phyloP scores from a whole-genome alignment of 92 coral and sea anemone genomes.

The Anthopleura xanthogrammica region DNA sequence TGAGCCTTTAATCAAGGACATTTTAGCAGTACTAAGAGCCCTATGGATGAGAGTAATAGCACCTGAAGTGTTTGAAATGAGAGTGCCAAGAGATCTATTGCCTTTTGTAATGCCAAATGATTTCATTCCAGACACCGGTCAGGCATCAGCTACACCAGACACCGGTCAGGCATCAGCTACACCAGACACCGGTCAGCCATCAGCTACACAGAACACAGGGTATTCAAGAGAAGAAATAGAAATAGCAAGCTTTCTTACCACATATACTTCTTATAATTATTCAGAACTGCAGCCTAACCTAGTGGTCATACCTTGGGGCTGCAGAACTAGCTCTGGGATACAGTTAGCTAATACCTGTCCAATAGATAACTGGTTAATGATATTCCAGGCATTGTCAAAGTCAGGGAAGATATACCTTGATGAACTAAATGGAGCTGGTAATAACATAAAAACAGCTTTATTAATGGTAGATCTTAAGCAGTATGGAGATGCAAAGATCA shows the following conservation, averaged over 20 bases:
- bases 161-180: no score
- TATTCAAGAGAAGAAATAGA: no score
- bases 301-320: conserved; percentile 49
- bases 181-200: no score
- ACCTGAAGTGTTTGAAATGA: conserved; percentile 67
- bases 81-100: conserved; percentile 53
- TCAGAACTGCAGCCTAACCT: background rate
- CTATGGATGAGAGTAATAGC: conserved; percentile 63
- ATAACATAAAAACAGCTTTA: conserved; percentile 33
- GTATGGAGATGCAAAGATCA: conserved; percentile 42
- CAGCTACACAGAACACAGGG: no score
- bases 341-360: conserved; percentile 49
- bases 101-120: no score
- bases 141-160: no score
- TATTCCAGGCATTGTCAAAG: conserved; percentile 41
- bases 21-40: conserved; percentile 32
- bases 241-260: no score
- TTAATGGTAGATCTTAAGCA: conserved; percentile 20
- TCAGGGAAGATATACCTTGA: conserved; percentile 21
- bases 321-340: conserved; percentile 37
- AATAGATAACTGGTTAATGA: conserved; percentile 57
- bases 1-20: conserved; percentile 37
- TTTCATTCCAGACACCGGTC: no score
- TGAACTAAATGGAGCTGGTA: conserved; percentile 19
- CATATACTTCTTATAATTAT: no score